Percentiles rank a stretch among this genome's conserved stretches.
Evolutionary conservation across 2,113 vertebrate genomes (phyloP).

Genomic region (Cricetomys ansorgei): DNA sequence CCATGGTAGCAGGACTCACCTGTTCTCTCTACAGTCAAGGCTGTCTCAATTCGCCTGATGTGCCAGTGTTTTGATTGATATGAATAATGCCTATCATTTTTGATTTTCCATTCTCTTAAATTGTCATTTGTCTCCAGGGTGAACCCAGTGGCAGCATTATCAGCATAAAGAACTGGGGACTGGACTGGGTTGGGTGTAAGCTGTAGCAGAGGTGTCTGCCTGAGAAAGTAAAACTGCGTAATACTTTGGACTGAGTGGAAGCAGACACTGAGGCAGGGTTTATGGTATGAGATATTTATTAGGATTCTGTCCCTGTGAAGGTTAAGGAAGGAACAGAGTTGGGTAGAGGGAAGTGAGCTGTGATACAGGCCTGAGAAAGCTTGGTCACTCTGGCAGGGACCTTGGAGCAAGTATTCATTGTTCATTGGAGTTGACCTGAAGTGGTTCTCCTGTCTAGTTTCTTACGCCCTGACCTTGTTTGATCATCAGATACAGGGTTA

Average conservation of each 20-base stretch:
- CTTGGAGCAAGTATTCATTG: not conserved
- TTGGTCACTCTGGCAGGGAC: not conserved
- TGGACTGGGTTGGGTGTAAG: not conserved
- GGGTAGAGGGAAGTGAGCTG: not conserved
- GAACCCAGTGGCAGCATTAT: not conserved
- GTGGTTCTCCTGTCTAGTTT: not conserved
- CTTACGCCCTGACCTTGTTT: not conserved
- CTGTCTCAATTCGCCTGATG: not conserved
- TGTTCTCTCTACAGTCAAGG: not conserved
- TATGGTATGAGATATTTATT: not conserved
- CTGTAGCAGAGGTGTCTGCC: too few species aligned
- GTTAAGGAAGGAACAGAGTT: not conserved
- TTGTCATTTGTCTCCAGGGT: not conserved
- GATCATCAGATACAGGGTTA: too few species aligned
- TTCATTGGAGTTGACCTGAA: not conserved
- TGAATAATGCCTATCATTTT: not conserved
- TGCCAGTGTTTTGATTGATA: not conserved
- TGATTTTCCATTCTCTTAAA: not conserved
- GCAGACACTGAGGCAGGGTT: not conserved
- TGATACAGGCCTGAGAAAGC: not conserved
- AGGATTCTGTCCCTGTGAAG: not conserved
- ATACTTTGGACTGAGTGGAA: not conserved
- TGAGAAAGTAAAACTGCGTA: not conserved
- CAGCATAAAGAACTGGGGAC: not conserved
- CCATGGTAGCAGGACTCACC: too few species aligned